Evolutionary conservation across 2,113 vertebrate genomes (phyloP), one percentile per base, ranked within the genome.

Genomic region (Misgurnus anguillicaudatus): DNA sequence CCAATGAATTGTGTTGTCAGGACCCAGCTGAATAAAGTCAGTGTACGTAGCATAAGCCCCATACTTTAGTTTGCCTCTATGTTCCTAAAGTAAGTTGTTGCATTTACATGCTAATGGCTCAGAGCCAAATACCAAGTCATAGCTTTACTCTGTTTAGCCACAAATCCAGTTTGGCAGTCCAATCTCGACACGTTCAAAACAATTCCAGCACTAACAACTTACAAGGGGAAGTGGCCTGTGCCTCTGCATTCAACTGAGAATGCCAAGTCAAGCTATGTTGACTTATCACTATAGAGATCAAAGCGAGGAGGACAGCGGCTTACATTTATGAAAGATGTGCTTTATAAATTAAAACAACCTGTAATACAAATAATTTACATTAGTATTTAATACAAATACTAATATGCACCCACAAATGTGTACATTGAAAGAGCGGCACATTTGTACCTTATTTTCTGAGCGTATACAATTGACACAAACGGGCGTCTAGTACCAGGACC

Each of bases 161-260:
- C 69, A 80, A 79, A 82, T 82, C 47, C 57, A 63, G 42, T 78
- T 72, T 79, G 76, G 76, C 81, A 79, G 68, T 36, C 42, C 75
- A 82, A 82, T 75, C 57, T 78, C 17, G 13, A 61, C 42, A 21
- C 61, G 17, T 51, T 75, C 81, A 74, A 74, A 79, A 82, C 81
- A 69, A 74, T 68, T 75, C 70, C 57, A 69, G 81, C 55, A 2
- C 57, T 51, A 82, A 69, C 81, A 79, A 79, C 78, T 82, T 79
- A 82, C 73, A 80, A 82, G 71, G 42, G 81, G 81, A 82, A 68
- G 70, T 67, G 63, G 48, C 45, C 76, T 79, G 41, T 63, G 66
- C 45, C 45, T 38, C 42, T 63, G 65, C 55, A 79, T 80, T 74
- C 47, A 73, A 47, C 48, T 10, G 80, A 72, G 31, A 62, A 67